Percentiles rank a stretch among this genome's conserved stretches.
Evolutionary conservation across 2,113 vertebrate species (phyloP).

Genomic region (Gnathochromis pfefferi): DNA sequence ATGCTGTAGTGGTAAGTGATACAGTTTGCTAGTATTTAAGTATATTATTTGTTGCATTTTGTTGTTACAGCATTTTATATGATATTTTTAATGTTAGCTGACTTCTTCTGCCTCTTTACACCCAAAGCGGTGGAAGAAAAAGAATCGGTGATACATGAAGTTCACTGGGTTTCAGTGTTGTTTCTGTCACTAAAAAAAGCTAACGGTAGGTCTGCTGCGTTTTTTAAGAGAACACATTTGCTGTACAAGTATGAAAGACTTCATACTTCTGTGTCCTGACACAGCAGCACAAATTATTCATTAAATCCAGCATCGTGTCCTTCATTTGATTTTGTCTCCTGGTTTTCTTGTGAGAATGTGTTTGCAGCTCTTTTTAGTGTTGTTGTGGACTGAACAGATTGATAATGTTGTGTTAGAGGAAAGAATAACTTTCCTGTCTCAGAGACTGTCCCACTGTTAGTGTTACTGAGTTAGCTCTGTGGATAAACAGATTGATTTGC

Average conservation of each 20-base stretch:
- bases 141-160: neutral
- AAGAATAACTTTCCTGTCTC: constrained; percentile 2
- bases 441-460: neutral
- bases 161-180: neutral
- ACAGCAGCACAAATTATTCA: neutral
- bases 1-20: neutral
- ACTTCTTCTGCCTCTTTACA: neutral
- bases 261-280: neutral
- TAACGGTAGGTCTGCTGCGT: neutral
- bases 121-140: neutral
- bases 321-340: neutral
- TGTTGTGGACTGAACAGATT: neutral
- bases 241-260: neutral
- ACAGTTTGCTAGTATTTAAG: neutral
- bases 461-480: constrained; percentile 19
- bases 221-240: neutral
- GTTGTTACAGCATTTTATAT: neutral
- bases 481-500: constrained; percentile 47
- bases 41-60: neutral
- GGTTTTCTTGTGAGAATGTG: neutral
- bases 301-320: neutral
- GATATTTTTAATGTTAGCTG: neutral
- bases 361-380: neutral
- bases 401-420: neutral
- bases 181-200: neutral